These are phyloP conservation scores for Gadopsis bispinosus DNA, from an alignment of 2,797 vertebrate species.

Conservation along the genomic window DNA sequence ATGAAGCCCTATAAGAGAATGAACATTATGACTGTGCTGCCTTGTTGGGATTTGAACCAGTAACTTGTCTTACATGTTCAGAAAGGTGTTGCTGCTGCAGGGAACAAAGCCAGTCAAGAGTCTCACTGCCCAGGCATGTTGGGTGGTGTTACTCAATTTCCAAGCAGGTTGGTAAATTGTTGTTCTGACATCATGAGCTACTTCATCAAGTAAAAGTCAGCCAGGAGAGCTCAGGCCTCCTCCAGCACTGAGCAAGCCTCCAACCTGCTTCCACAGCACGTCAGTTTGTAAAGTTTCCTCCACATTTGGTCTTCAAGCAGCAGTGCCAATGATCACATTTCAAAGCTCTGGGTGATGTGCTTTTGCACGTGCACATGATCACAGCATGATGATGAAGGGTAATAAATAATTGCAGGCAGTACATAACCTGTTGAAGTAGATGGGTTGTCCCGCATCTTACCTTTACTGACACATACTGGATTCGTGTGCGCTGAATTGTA, in stretches of 20 bases:
- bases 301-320: background rate
- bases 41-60: background rate
- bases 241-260: background rate
- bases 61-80: constrained; percentile 13
- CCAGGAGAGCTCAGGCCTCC: constrained; percentile 13
- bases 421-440: background rate
- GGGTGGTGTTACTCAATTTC: background rate
- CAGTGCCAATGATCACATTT: background rate
- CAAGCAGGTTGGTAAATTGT: constrained; percentile 24
- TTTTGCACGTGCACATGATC: background rate
- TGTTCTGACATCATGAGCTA: constrained; percentile 33
- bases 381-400: background rate
- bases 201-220: background rate
- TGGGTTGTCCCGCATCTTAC: background rate
- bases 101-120: constrained; percentile 2
- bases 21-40: background rate
- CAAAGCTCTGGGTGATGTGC: background rate
- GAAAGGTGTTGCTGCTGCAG: constrained; percentile 17
- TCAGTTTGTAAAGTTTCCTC: background rate
- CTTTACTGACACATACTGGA: constrained; percentile 1
- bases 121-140: constrained; percentile 37
- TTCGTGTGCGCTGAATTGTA: background rate
- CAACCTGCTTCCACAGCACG: background rate
- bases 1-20: background rate
- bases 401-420: background rate